phyloP scores from a whole-genome alignment of 2,888 invertebrate genomes.

The Dendrolimus houi region DNA sequence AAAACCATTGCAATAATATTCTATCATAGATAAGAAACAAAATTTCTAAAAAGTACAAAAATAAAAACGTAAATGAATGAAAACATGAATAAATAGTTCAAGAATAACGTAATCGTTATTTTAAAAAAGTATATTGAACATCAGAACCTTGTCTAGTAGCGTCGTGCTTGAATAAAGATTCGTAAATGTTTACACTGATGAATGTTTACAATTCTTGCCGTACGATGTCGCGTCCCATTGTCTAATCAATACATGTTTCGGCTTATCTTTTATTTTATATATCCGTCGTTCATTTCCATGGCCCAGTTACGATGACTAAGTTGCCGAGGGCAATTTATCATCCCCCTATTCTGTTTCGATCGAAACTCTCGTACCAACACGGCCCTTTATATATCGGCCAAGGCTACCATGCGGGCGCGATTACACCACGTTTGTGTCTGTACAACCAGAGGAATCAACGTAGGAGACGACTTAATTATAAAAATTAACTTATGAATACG shows the following conservation, averaged over 20 bases:
- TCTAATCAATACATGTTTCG: constrained; percentile 12
- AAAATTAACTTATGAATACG: constrained; percentile 5
- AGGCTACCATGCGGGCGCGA: constrained; percentile 15
- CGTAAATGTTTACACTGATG: constrained; percentile 16
- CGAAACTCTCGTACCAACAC: neutral
- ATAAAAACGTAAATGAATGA: neutral
- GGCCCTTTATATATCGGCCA: constrained; percentile 27
- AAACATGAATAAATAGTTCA: constrained; percentile 4
- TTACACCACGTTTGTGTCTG: neutral
- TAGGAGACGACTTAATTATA: neutral
- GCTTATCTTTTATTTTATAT: constrained; percentile 15
- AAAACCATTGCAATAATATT: too few relatives aligned
- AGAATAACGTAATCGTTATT: constrained; percentile 25
- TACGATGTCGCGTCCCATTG: constrained; percentile 11
- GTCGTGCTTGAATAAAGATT: constrained; percentile 32
- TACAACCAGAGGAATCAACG: neutral
- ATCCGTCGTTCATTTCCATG: constrained; percentile 14
- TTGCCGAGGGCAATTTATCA: constrained; percentile 13
- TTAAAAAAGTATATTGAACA: constrained; percentile 6
- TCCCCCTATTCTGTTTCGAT: constrained; percentile 13
- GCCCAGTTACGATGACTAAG: constrained; percentile 11
- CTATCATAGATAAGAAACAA: neutral
- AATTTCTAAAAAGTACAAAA: neutral
- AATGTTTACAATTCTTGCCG: constrained; percentile 15
- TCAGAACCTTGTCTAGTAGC: constrained; percentile 6